These are phyloP conservation scores for Ptiloglossa arizonensis DNA, from an alignment of 1,140 invertebrate genomes.

Conservation along the genomic window DNA sequence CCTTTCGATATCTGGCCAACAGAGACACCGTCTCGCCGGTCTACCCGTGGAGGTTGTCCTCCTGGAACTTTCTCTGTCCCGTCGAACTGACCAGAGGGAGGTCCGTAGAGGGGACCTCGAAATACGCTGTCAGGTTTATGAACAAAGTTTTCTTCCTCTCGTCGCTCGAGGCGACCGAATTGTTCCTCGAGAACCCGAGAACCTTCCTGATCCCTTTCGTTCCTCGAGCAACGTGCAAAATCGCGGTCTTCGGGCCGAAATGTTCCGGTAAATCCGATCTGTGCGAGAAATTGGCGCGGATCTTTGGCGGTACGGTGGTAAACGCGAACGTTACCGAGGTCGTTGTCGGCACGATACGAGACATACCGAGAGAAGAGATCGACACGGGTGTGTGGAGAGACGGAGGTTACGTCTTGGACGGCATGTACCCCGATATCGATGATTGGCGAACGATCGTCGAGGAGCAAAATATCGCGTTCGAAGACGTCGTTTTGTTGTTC, in stretches of 20 bases:
- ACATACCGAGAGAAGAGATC: conserved; percentile 59
- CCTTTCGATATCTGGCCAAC: conserved; percentile 67
- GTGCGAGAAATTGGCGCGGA: conserved; percentile 70
- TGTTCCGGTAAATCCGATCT: conserved; percentile 76
- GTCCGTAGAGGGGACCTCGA: conserved; percentile 76
- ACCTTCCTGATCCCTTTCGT: conserved; percentile 79
- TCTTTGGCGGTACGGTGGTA: conserved; percentile 71
- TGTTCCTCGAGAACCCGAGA: conserved; percentile 84
- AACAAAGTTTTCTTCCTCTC: conserved; percentile 84
- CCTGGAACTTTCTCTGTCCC: conserved; percentile 84
- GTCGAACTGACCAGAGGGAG: conserved; percentile 82
- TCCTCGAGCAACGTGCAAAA: conserved; percentile 74
- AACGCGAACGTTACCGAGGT: conserved; percentile 72
- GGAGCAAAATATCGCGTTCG: conserved; percentile 78
- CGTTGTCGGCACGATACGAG: conserved; percentile 75
- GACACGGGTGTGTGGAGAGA: conserved; percentile 66
- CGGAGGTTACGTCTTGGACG: conserved; percentile 84
- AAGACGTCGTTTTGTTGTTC: conserved; percentile 81
- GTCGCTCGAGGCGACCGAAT: conserved; percentile 75
- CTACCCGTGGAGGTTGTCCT: conserved; percentile 79
- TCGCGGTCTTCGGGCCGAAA: conserved; percentile 79
- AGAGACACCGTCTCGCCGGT: conserved; percentile 59
- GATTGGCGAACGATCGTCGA: conserved; percentile 78
- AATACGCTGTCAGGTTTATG: conserved; percentile 83
- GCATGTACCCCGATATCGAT: conserved; percentile 80